phyloP scores from a whole-genome alignment of 1,140 invertebrate genomes.

The Charaxes varanes region DNA sequence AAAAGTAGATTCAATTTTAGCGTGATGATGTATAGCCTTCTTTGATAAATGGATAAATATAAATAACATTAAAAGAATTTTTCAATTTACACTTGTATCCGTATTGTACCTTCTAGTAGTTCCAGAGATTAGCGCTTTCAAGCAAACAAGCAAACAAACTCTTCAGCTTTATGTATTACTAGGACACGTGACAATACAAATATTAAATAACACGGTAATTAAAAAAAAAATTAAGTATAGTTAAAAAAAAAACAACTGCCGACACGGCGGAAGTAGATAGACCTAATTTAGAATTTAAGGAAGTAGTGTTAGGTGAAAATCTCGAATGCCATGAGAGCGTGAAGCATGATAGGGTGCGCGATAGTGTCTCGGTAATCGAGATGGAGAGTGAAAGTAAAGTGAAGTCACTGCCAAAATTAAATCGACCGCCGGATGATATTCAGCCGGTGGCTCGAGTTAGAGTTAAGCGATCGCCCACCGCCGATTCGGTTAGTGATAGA shows the following conservation, averaged over 20 bases:
- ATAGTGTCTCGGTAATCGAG: slow-evolving; percentile 33
- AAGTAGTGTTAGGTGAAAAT: slow-evolving; percentile 22
- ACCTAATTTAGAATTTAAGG: slow-evolving; percentile 24
- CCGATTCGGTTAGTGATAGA: slow-evolving; percentile 46
- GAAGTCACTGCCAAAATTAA: slow-evolving; percentile 55
- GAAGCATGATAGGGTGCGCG: slow-evolving; percentile 25
- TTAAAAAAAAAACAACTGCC: not conserved
- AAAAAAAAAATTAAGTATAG: too few relatives aligned
- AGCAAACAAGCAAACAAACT: too few relatives aligned
- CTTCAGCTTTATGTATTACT: too few relatives aligned
- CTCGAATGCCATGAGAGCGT: slow-evolving; percentile 18
- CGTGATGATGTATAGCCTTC: too few relatives aligned
- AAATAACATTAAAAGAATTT: too few relatives aligned
- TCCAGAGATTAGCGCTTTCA: too few relatives aligned
- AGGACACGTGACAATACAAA: too few relatives aligned
- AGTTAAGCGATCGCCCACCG: slow-evolving; percentile 63
- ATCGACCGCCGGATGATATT: slow-evolving; percentile 51
- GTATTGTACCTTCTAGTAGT: too few relatives aligned
- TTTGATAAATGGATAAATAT: too few relatives aligned
- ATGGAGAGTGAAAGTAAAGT: slow-evolving; percentile 23
- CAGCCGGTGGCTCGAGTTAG: slow-evolving; percentile 48
- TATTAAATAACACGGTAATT: too few relatives aligned
- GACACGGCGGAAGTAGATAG: slow-evolving; percentile 16
- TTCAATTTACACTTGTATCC: too few relatives aligned
- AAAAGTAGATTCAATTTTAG: too few relatives aligned